Conservation (phyloP, 2,888 invertebrate genomes). For the Microctonus aethiopoides region DNA sequence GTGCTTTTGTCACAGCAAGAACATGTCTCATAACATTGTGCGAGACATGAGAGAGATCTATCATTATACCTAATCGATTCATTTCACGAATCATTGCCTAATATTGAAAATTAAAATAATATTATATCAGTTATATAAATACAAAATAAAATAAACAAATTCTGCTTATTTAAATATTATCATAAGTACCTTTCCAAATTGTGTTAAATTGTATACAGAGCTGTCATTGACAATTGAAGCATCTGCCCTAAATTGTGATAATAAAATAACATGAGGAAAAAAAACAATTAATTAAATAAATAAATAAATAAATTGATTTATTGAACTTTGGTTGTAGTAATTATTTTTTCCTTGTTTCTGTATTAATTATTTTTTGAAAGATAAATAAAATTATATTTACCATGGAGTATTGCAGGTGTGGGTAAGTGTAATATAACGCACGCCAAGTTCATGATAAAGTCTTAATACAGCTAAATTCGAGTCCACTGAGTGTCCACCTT, state of each 20-base stretch:
- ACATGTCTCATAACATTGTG: constrained; percentile 71
- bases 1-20: constrained; percentile 69
- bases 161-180: neutral
- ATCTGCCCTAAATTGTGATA: constrained; percentile 66
- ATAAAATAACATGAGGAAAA: constrained; percentile 21
- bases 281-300: constrained; percentile 4
- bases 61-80: constrained; percentile 75
- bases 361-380: too few species aligned
- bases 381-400: constrained; percentile 53
- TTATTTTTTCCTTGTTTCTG: too few species aligned
- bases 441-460: constrained; percentile 72
- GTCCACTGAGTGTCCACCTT: constrained; percentile 74
- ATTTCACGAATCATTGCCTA: constrained; percentile 72
- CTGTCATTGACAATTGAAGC: constrained; percentile 56
- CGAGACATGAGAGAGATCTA: constrained; percentile 73
- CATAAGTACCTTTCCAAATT: constrained; percentile 64
- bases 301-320: neutral
- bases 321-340: neutral
- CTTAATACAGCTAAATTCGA: constrained; percentile 71
- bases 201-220: constrained; percentile 62
- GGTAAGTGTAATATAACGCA: constrained; percentile 73
- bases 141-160: neutral
- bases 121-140: neutral
- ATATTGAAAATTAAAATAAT: neutral
- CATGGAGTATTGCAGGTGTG: constrained; percentile 75